These are phyloP conservation scores for Phthorimaea operculella DNA, from an alignment of 1,140 invertebrate species.

Conservation along the genomic window DNA sequence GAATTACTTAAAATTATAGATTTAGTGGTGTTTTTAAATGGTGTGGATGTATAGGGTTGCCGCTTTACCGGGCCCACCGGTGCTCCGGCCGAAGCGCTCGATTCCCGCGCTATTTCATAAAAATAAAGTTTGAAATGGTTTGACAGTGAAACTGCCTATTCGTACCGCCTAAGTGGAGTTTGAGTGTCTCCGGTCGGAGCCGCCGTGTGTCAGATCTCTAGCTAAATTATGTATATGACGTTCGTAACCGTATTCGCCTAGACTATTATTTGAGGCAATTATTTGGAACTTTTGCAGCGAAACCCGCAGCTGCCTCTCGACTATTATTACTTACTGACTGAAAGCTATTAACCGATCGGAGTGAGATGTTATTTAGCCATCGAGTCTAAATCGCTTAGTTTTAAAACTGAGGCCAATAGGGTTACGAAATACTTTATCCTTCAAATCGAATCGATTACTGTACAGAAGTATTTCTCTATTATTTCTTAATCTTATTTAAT, in stretches of 20 bases:
- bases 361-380: too few relatives aligned
- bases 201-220: background rate
- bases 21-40: too few relatives aligned
- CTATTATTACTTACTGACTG: background rate
- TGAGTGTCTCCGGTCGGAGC: background rate
- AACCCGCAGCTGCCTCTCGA: background rate
- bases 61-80: background rate
- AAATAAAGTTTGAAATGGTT: too few relatives aligned
- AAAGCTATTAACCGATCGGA: too few relatives aligned
- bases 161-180: background rate
- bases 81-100: too few relatives aligned
- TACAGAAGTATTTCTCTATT: slow-evolving; percentile 1
- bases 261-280: background rate
- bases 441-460: background rate
- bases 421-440: slow-evolving; percentile 4
- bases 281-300: background rate
- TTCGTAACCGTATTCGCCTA: slow-evolving; percentile 5
- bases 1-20: background rate
- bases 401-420: background rate
- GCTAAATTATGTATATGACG: background rate
- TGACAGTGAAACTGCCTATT: too few relatives aligned
- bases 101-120: too few relatives aligned
- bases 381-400: too few relatives aligned
- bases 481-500: background rate
- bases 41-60: background rate